Percentiles rank a stretch among this genome's conserved stretches.
Conservation (phyloP, 2,113 vertebrate genomes). For the Trinectes maculatus region DNA sequence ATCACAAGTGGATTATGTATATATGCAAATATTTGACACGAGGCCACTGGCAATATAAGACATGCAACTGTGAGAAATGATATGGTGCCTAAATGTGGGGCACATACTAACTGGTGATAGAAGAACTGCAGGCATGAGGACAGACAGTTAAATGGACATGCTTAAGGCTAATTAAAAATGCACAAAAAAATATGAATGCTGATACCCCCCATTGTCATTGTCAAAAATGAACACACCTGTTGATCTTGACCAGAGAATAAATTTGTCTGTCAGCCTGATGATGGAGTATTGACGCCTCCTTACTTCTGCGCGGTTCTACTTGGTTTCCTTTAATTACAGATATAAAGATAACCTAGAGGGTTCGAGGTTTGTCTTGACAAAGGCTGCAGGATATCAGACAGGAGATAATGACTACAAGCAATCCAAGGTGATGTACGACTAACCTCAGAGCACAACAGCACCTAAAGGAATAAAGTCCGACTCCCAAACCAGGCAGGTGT, state of each 20-base stretch:
- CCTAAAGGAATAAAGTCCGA: constrained; percentile 39
- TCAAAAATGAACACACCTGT: constrained; percentile 20
- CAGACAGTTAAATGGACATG: neutral
- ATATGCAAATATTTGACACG: constrained; percentile 49
- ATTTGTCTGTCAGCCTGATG: neutral
- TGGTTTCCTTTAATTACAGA: constrained; percentile 69
- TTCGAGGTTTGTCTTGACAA: constrained; percentile 18
- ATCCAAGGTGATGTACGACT: constrained; percentile 48
- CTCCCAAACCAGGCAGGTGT: constrained; percentile 8
- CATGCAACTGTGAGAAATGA: constrained; percentile 34
- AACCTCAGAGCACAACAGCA: constrained; percentile 50
- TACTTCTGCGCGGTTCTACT: constrained; percentile 16
- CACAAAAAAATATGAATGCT: neutral
- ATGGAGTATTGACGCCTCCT: constrained; percentile 29
- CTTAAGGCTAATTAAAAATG: neutral
- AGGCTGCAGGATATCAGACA: constrained; percentile 39
- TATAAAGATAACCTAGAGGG: constrained; percentile 50
- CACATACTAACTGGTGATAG: neutral
- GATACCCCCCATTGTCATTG: too few species aligned
- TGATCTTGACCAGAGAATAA: constrained; percentile 11
- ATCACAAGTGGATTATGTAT: constrained; percentile 61
- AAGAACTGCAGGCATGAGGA: neutral
- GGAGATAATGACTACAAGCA: constrained; percentile 53
- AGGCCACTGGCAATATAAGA: constrained; percentile 40
- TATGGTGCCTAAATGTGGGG: constrained; percentile 12